phyloP scores from a whole-genome alignment of 2,888 invertebrate species.

The Mesorhabditis belari region DNA sequence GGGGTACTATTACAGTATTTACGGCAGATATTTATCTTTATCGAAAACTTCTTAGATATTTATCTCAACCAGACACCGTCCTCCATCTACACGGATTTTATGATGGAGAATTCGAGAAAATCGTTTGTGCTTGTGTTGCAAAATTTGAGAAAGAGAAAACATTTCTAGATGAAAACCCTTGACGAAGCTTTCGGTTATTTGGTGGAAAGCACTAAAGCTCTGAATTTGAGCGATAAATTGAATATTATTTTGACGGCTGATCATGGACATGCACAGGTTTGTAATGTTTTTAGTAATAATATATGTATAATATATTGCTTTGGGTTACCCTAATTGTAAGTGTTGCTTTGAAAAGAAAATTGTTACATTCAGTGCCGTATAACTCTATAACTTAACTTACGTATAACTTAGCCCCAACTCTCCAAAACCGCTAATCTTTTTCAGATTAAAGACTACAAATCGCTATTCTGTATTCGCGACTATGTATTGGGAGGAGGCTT shows the following conservation, averaged over 20 bases:
- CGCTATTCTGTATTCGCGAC: slow-evolving; percentile 33
- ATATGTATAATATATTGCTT: too few relatives aligned
- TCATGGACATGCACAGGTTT: slow-evolving; percentile 54
- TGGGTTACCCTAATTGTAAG: too few relatives aligned
- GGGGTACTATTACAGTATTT: too few relatives aligned
- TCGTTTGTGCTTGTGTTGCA: too few relatives aligned
- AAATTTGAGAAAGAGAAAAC: background rate
- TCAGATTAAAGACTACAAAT: slow-evolving; percentile 23
- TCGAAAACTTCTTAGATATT: slow-evolving; percentile 40
- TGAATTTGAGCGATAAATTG: slow-evolving; percentile 41
- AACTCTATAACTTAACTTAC: too few relatives aligned
- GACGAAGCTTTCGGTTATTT: slow-evolving; percentile 53
- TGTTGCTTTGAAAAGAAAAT: too few relatives aligned
- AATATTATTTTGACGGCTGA: slow-evolving; percentile 57
- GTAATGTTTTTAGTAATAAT: background rate
- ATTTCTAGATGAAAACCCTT: slow-evolving; percentile 44
- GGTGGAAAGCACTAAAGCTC: slow-evolving; percentile 28
- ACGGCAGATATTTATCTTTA: too few relatives aligned
- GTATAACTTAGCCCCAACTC: too few relatives aligned
- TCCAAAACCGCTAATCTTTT: too few relatives aligned
- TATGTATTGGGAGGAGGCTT: slow-evolving; percentile 21
- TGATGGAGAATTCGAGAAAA: slow-evolving; percentile 31
- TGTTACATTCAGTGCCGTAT: too few relatives aligned
- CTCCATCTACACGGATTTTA: slow-evolving; percentile 55
- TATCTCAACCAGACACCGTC: slow-evolving; percentile 54